phyloP scores from a whole-genome alignment of 1,140 invertebrate genomes.

The Argopecten irradians region DNA sequence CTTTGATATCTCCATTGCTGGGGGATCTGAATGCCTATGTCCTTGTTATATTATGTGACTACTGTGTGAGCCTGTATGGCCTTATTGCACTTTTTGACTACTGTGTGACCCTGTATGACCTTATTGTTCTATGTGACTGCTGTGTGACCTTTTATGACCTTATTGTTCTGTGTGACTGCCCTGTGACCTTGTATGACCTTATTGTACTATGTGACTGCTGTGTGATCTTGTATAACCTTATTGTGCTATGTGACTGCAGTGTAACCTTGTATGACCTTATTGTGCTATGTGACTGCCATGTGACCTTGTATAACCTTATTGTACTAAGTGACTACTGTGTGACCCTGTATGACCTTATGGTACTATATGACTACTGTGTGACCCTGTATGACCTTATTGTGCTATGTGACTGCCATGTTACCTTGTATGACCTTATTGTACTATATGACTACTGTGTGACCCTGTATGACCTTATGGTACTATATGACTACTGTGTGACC shows the following conservation, averaged over 20 bases:
- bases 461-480: not conserved
- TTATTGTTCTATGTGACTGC: not conserved
- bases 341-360: not conserved
- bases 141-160: not conserved
- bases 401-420: not conserved
- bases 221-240: not conserved
- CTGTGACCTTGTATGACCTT: not conserved
- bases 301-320: not conserved
- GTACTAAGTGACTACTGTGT: not conserved
- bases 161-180: not conserved
- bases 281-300: not conserved
- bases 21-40: no score
- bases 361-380: not conserved
- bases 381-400: not conserved
- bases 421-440: not conserved
- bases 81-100: not conserved
- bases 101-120: not conserved
- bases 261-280: not conserved
- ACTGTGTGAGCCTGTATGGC: not conserved
- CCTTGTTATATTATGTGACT: not conserved
- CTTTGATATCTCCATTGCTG: no score
- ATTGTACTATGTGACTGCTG: not conserved
- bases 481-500: not conserved
- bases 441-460: not conserved
- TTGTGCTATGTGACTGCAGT: not conserved